These are phyloP conservation scores for Chaitophorus viminalis DNA, from an alignment of 2,888 invertebrate species.

Conservation along the genomic window DNA sequence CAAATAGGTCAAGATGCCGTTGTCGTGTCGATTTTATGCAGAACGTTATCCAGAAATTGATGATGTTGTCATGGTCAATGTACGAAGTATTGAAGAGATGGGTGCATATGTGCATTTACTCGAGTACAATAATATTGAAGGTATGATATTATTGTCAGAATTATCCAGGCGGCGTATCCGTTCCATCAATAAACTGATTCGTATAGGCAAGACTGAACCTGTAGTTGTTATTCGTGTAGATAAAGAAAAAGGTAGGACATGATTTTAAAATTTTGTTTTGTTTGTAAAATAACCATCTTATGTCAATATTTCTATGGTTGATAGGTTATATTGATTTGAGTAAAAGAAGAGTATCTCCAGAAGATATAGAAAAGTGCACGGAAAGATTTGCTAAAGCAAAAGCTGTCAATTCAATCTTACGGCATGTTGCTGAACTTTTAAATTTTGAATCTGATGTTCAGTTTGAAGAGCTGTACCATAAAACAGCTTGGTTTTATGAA, in stretches of 20 bases:
- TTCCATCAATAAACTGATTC: constrained; percentile 98
- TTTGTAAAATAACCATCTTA: background rate
- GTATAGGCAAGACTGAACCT: constrained; percentile 98
- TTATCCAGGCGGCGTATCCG: constrained; percentile 97
- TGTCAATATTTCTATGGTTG: background rate
- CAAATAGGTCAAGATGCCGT: constrained; percentile 76
- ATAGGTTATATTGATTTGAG: constrained; percentile 98
- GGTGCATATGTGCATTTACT: constrained; percentile 97
- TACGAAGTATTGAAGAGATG: constrained; percentile 98
- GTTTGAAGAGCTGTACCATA: constrained; percentile 92
- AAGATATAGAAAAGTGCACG: constrained; percentile 98
- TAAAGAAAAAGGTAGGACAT: constrained; percentile 89
- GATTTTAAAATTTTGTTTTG: background rate
- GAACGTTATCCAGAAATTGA: constrained; percentile 98
- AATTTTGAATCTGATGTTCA: constrained; percentile 91
- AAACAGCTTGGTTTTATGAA: constrained; percentile 98
- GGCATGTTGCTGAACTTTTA: constrained; percentile 95
- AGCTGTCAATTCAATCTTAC: constrained; percentile 95
- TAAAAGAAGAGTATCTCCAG: constrained; percentile 96
- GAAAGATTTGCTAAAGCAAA: constrained; percentile 98
- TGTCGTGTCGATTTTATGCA: constrained; percentile 96
- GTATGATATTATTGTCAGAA: constrained; percentile 98
- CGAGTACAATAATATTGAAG: constrained; percentile 99
- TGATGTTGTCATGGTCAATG: constrained; percentile 99
- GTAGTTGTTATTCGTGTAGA: constrained; percentile 99